phyloP scores from a whole-genome alignment of 2,888 invertebrate genomes.

The Drosophila dives region DNA sequence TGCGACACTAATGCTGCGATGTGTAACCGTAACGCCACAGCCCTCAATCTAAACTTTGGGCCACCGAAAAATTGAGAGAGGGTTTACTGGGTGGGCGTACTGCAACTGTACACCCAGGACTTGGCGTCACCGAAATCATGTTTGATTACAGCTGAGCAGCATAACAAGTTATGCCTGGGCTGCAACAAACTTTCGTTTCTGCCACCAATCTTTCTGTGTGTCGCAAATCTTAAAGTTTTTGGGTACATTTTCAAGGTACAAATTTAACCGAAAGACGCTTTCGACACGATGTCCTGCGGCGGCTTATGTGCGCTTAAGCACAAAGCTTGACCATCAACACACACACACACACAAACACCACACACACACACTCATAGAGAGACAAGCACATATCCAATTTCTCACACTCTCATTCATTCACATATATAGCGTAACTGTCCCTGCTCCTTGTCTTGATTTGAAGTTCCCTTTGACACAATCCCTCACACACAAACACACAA shows the following conservation, averaged over 20 bases:
- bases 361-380: slow-evolving; percentile 21
- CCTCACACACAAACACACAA: slow-evolving; percentile 23
- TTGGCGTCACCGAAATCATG: slow-evolving; percentile 63
- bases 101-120: not conserved
- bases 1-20: slow-evolving; percentile 77
- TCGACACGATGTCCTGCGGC: slow-evolving; percentile 69
- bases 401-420: slow-evolving; percentile 24
- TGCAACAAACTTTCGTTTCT: slow-evolving; percentile 27
- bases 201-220: not conserved
- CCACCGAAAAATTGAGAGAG: slow-evolving; percentile 33
- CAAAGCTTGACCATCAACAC: slow-evolving; percentile 71
- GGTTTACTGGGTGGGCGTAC: not conserved
- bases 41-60: slow-evolving; percentile 33
- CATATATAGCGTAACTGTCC: slow-evolving; percentile 25
- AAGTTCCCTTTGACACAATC: slow-evolving; percentile 64
- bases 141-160: slow-evolving; percentile 78
- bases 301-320: slow-evolving; percentile 78
- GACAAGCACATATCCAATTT: slow-evolving; percentile 27
- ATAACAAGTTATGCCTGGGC: slow-evolving; percentile 63
- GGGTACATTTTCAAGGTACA: slow-evolving; percentile 45
- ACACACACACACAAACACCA: slow-evolving; percentile 18
- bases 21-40: slow-evolving; percentile 62
- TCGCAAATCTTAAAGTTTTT: slow-evolving; percentile 59
- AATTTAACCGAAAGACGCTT: slow-evolving; percentile 68
- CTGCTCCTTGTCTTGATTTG: slow-evolving; percentile 30